These are phyloP conservation scores for Horisme vitalbata DNA, from an alignment of 2,888 invertebrate genomes.

Conservation along the genomic window DNA sequence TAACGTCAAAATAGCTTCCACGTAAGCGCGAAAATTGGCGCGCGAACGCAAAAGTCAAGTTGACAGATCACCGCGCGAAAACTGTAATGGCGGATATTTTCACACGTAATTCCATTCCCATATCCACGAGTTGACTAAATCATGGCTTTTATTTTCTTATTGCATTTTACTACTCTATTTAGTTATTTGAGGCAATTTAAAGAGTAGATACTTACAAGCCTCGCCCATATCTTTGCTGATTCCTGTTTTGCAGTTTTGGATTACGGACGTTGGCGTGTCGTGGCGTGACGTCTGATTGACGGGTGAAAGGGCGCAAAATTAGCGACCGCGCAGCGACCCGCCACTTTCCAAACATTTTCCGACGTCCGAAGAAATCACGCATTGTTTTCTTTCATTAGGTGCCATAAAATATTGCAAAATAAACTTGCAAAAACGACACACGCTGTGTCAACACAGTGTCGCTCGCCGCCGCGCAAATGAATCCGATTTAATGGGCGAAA, in stretches of 20 bases:
- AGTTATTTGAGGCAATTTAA: constrained; percentile 46
- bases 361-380: constrained; percentile 35
- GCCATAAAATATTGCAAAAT: constrained; percentile 18
- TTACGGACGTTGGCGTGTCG: constrained; percentile 46
- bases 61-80: constrained; percentile 66
- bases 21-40: constrained; percentile 39
- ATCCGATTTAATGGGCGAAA: constrained; percentile 66
- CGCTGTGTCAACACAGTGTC: constrained; percentile 49
- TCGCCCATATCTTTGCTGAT: constrained; percentile 54
- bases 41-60: constrained; percentile 52
- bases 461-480: constrained; percentile 50
- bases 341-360: constrained; percentile 39
- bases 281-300: constrained; percentile 78
- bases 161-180: constrained; percentile 28
- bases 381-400: constrained; percentile 41
- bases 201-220: constrained; percentile 43
- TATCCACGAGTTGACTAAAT: constrained; percentile 53
- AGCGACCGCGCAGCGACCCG: constrained; percentile 45
- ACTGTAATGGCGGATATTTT: constrained; percentile 55
- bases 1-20: too few relatives aligned
- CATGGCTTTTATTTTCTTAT: constrained; percentile 58
- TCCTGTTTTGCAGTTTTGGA: constrained; percentile 52
- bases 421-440: constrained; percentile 48
- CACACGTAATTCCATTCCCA: constrained; percentile 48
- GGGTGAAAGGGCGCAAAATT: constrained; percentile 79